Conservation (phyloP, 2,888 invertebrate genomes). For the Sericinus montela region DNA sequence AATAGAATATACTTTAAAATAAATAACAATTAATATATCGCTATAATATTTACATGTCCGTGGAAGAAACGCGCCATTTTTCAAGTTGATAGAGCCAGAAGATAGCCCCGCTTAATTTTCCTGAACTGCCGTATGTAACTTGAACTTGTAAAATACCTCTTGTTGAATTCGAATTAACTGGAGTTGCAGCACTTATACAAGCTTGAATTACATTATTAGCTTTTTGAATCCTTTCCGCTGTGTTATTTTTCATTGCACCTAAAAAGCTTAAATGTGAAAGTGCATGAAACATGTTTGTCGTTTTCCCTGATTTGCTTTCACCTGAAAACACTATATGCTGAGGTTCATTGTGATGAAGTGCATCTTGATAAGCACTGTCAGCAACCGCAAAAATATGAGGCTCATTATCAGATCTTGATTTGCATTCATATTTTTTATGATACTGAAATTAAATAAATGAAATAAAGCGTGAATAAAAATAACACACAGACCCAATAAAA, state of each 20-base stretch:
- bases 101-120: conserved; percentile 93
- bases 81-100: conserved; percentile 93
- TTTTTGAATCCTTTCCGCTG: conserved; percentile 81
- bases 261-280: conserved; percentile 90
- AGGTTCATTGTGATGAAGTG: conserved; percentile 91
- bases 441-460: conserved; percentile 77
- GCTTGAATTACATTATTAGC: conserved; percentile 86
- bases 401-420: conserved; percentile 92
- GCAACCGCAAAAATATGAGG: conserved; percentile 95
- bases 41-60: conserved; percentile 81
- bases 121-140: conserved; percentile 89
- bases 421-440: conserved; percentile 88
- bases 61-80: conserved; percentile 91
- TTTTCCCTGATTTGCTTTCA: conserved; percentile 95
- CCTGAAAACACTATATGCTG: conserved; percentile 94
- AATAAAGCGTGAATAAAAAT: too few relatives aligned
- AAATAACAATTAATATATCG: too few relatives aligned
- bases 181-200: conserved; percentile 91
- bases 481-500: not conserved
- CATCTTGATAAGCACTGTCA: conserved; percentile 94
- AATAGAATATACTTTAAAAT: not conserved
- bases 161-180: conserved; percentile 91
- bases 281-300: conserved; percentile 88
- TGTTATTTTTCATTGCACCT: conserved; percentile 85
- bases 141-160: conserved; percentile 89